These are phyloP conservation scores for Rhagonycha fulva DNA, from an alignment of 2,888 invertebrate genomes.

Conservation along the genomic window DNA sequence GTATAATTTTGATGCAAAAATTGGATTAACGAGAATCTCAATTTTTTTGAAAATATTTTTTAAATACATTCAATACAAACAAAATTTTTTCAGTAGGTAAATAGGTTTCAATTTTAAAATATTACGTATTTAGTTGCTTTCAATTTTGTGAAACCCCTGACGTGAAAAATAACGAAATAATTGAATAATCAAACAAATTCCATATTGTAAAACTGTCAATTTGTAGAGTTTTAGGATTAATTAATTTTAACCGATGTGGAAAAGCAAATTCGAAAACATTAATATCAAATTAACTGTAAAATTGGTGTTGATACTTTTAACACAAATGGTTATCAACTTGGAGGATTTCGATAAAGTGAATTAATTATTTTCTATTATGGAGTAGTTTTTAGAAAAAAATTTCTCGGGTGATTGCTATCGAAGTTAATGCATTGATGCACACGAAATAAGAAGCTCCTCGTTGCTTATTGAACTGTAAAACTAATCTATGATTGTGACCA, in stretches of 20 bases:
- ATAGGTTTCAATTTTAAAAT: neutral
- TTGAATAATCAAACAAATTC: neutral
- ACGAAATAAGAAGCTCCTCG: slow-evolving; percentile 2
- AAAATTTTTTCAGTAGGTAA: neutral
- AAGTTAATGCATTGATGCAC: slow-evolving; percentile 12
- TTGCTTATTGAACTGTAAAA: slow-evolving; percentile 1
- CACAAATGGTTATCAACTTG: neutral
- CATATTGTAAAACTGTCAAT: neutral
- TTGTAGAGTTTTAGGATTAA: neutral
- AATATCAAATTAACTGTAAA: neutral
- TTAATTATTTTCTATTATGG: neutral
- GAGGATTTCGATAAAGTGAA: neutral
- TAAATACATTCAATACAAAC: no score
- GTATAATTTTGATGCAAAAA: no score
- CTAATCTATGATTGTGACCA: slow-evolving; percentile 2
- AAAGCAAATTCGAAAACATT: neutral
- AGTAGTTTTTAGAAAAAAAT: neutral
- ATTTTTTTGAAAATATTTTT: no score
- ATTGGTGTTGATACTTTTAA: neutral
- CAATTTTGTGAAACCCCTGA: neutral
- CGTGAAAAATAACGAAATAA: neutral
- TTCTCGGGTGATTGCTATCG: slow-evolving; percentile 1
- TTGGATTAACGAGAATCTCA: no score
- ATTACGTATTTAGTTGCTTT: neutral
- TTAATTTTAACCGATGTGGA: neutral